Conservation (phyloP, 2,888 invertebrate species). For the Tenthredo amoena region DNA sequence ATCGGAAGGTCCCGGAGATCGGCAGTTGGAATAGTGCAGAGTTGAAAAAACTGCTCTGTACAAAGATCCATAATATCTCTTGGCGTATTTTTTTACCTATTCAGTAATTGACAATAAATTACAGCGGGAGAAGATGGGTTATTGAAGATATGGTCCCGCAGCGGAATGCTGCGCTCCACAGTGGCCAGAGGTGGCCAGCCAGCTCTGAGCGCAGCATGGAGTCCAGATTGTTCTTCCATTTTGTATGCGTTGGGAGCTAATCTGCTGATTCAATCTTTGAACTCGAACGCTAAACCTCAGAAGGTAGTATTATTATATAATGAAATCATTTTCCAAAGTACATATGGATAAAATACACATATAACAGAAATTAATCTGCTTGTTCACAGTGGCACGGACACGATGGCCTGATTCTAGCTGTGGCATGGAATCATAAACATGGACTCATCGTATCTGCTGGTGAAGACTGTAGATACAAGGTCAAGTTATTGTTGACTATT, state of each 20-base stretch:
- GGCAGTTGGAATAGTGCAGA: not conserved
- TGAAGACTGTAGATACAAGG: constrained; percentile 95
- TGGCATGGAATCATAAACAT: constrained; percentile 97
- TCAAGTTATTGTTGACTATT: constrained; percentile 67
- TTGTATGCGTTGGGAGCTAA: constrained; percentile 85
- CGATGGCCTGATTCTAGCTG: constrained; percentile 93
- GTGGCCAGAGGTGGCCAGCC: constrained; percentile 91
- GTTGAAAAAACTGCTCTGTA: not conserved
- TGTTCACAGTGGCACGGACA: constrained; percentile 95
- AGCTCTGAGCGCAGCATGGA: constrained; percentile 92
- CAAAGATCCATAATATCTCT: too few relatives aligned
- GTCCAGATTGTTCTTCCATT: constrained; percentile 85
- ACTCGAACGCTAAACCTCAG: constrained; percentile 86
- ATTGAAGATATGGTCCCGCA: constrained; percentile 98
- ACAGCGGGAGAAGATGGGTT: constrained; percentile 97
- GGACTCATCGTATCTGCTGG: constrained; percentile 96
- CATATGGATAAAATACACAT: not conserved
- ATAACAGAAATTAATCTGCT: constrained; percentile 40
- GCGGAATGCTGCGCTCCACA: constrained; percentile 95
- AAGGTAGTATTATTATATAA: constrained; percentile 79
- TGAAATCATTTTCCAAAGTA: not conserved
- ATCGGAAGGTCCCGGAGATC: too few relatives aligned
- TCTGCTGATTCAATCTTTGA: constrained; percentile 86
- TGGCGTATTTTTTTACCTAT: not conserved
- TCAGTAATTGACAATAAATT: constrained; percentile 33